Evolutionary conservation across 2,888 invertebrate genomes (phyloP).

Genomic region (Oasisia sp.): DNA sequence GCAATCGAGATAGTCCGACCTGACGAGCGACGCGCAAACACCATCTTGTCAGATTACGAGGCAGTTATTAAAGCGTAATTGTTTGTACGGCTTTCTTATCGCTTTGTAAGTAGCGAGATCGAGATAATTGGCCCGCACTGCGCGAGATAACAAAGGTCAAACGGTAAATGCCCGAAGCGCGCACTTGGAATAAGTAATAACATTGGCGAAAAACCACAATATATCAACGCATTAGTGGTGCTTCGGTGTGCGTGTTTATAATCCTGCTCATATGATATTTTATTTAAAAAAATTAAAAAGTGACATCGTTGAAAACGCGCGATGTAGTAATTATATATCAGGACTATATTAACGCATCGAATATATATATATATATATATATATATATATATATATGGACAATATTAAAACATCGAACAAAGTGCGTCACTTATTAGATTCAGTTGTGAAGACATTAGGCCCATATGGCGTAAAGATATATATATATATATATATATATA

Average conservation of each 20-base stretch:
- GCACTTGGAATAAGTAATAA: neutral
- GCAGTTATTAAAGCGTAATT: conserved; percentile 17
- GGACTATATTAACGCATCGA: neutral
- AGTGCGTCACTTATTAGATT: neutral
- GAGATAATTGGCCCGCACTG: neutral
- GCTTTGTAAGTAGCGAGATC: neutral
- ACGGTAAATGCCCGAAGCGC: neutral
- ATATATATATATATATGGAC: no score
- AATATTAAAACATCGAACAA: neutral
- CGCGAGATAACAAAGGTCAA: neutral
- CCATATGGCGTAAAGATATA: neutral
- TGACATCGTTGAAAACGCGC: neutral
- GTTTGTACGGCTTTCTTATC: neutral
- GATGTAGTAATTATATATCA: neutral
- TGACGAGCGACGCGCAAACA: neutral
- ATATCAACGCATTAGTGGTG: neutral
- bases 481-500: neutral
- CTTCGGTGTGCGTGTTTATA: neutral
- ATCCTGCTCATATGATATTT: neutral
- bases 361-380: no score
- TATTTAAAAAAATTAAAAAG: neutral
- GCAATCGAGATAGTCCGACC: neutral
- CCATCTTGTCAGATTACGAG: conserved; percentile 13
- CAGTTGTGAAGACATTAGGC: neutral
- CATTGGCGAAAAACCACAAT: neutral